A percentile compares a stretch with the other conserved stretches of the same genome.
Conservation (phyloP, 2,888 invertebrate species). For the Bimastos eiseni region DNA sequence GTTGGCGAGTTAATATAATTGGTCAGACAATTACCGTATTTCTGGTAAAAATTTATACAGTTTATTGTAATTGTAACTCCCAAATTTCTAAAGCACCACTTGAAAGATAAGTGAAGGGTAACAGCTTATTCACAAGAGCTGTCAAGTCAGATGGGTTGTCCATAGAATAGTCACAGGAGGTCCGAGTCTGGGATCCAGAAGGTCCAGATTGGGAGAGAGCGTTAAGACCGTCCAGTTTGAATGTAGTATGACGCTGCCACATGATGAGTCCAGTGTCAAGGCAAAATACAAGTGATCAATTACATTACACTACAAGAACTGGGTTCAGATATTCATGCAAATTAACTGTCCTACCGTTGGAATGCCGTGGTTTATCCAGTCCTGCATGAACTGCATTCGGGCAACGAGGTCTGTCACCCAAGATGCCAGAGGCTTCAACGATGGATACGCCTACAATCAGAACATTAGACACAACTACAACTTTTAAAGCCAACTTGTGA, state of each 20-base stretch:
- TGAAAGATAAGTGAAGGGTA: too few species aligned
- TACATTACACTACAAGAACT: not conserved
- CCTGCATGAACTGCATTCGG: slow-evolving; percentile 58
- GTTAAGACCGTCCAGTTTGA: not conserved
- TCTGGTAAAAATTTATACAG: not conserved
- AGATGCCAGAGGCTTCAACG: slow-evolving; percentile 61
- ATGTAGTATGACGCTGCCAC: not conserved
- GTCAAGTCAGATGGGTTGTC: too few species aligned
- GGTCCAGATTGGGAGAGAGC: too few species aligned
- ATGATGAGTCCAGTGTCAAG: too few species aligned
- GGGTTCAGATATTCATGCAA: too few species aligned
- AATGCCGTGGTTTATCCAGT: slow-evolving; percentile 61
- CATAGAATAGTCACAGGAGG: too few species aligned
- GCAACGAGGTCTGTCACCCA: slow-evolving; percentile 60
- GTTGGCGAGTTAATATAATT: not conserved
- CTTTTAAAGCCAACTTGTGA: too few species aligned
- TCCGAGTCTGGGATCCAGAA: too few species aligned
- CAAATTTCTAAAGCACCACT: too few species aligned
- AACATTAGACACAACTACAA: not conserved
- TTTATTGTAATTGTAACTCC: too few species aligned
- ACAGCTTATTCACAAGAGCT: too few species aligned
- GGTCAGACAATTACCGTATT: not conserved
- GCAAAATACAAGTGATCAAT: not conserved
- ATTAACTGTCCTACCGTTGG: slow-evolving; percentile 55
- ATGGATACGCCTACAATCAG: slow-evolving; percentile 60